Evolutionary conservation across 2,113 vertebrate genomes (phyloP).

Genomic region (Edolisoma coerulescens): DNA sequence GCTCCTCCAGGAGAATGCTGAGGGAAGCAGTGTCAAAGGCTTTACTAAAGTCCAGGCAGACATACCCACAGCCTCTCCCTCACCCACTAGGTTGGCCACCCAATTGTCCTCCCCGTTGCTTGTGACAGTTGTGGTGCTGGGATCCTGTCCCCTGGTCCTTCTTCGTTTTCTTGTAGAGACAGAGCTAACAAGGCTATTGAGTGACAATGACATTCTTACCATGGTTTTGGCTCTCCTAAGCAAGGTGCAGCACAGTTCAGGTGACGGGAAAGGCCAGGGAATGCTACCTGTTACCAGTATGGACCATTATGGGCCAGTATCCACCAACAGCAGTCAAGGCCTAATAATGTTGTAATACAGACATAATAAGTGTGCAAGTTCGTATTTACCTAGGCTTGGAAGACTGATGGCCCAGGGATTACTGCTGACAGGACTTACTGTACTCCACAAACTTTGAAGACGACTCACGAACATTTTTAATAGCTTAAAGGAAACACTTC

Average conservation of each 20-base stretch:
- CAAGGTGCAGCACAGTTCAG: not conserved
- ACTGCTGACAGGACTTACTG: not conserved
- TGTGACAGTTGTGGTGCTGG: not conserved
- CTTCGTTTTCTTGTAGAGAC: not conserved
- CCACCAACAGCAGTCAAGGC: not conserved
- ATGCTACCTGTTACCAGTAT: too few species aligned
- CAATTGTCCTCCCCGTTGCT: not conserved
- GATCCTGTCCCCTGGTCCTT: not conserved
- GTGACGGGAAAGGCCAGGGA: not conserved
- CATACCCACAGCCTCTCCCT: not conserved
- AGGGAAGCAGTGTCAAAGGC: not conserved
- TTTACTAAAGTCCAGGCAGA: not conserved
- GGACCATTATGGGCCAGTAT: not conserved
- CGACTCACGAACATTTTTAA: not conserved
- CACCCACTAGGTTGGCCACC: not conserved
- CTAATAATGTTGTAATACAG: not conserved
- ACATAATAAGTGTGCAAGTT: not conserved
- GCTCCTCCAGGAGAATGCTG: not conserved
- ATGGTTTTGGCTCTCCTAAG: not conserved
- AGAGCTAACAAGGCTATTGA: not conserved
- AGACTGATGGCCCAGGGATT: not conserved
- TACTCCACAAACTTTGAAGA: not conserved
- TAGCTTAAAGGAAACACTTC: not conserved
- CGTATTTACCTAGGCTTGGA: not conserved
- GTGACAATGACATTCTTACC: not conserved